phyloP scores from a whole-genome alignment of 2,888 invertebrate species.

The Lacanobia wlatinum region DNA sequence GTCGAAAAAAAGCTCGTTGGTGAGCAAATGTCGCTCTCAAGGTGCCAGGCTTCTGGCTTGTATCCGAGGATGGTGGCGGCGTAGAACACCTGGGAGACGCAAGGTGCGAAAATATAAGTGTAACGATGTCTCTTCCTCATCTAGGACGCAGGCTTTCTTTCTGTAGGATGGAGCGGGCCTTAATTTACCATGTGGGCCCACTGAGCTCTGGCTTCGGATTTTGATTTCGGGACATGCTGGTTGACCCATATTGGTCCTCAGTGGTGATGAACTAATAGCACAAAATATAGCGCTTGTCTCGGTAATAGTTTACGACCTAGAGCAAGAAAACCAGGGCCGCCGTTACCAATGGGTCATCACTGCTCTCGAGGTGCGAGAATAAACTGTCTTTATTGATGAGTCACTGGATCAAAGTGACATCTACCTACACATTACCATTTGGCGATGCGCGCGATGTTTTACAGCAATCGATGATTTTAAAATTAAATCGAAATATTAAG shows the following conservation, averaged over 20 bases:
- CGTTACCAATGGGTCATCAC: conserved; percentile 1
- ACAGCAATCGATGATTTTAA: not conserved
- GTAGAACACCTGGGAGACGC: conserved; percentile 78
- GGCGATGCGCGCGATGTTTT: conserved; percentile 7
- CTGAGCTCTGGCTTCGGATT: not conserved
- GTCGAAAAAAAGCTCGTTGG: conserved; percentile 79
- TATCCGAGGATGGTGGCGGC: conserved; percentile 85
- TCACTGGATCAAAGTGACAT: conserved; percentile 35
- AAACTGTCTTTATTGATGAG: conserved; percentile 26
- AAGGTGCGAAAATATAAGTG: conserved; percentile 70
- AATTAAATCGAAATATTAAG: not conserved
- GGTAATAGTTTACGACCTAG: not conserved
- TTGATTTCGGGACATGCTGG: not conserved
- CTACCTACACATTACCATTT: conserved; percentile 17
- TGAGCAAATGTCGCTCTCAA: conserved; percentile 80
- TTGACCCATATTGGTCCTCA: not conserved
- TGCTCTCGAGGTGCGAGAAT: not conserved
- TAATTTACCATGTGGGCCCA: not conserved
- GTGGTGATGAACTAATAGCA: not conserved
- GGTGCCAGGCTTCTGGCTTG: conserved; percentile 82
- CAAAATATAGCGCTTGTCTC: not conserved
- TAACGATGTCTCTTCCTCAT: not conserved
- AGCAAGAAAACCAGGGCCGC: not conserved
- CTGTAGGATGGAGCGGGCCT: not conserved
- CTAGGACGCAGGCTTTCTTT: not conserved